Conservation (phyloP, 2,888 invertebrate species). For the Eurois occulta region DNA sequence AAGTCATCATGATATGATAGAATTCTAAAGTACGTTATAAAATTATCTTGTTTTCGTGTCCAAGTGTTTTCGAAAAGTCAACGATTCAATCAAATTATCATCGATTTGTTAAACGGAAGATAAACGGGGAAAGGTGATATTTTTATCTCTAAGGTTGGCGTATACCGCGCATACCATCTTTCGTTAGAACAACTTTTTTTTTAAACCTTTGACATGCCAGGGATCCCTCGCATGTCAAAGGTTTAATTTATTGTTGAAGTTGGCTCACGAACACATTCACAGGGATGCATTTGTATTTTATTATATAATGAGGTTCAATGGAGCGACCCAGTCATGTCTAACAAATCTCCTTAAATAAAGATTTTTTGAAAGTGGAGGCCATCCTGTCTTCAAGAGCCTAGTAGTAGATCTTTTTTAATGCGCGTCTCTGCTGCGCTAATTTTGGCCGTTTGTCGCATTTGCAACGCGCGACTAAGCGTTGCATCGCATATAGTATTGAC, state of each 20-base stretch:
- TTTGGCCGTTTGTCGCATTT: too few species aligned
- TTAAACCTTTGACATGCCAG: not conserved
- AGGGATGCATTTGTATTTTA: too few species aligned
- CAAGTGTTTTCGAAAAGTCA: not conserved
- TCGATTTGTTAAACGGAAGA: slow-evolving; percentile 30
- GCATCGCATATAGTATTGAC: too few species aligned
- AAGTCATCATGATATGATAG: slow-evolving; percentile 45
- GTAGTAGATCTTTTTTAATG: too few species aligned
- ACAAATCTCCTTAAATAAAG: too few species aligned
- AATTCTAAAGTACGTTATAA: slow-evolving; percentile 18
- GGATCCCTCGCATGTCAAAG: too few species aligned
- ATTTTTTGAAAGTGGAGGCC: too few species aligned
- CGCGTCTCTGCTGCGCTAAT: too few species aligned
- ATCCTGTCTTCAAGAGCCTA: too few species aligned
- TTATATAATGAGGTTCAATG: too few species aligned
- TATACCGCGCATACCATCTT: not conserved
- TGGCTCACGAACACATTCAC: not conserved
- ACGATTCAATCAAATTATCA: slow-evolving; percentile 1
- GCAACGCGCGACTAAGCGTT: too few species aligned
- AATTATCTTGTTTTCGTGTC: slow-evolving; percentile 32
- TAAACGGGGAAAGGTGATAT: slow-evolving; percentile 3
- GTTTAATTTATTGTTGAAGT: not conserved
- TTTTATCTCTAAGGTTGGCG: not conserved
- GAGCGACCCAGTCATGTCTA: too few species aligned
- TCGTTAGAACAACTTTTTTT: not conserved